Evolutionary conservation across 2,113 vertebrate species (phyloP), one percentile per base, ranked within the genome.

Genomic region (Oceanodroma tethys): DNA sequence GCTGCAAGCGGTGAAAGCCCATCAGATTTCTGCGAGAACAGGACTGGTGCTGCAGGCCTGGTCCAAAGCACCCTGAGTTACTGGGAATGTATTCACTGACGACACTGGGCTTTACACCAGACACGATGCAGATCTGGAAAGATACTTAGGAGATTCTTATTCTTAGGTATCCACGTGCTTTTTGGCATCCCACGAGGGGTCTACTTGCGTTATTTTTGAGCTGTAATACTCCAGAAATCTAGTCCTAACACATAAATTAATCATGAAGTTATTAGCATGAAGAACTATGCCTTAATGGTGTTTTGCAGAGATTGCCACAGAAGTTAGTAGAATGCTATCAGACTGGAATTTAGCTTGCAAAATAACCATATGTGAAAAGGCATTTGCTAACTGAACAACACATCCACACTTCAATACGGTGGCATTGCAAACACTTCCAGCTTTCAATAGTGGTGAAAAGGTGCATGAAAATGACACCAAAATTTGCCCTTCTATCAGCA

Each of bases 291-390:
- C 50, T 25, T 47, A 15, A 7, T 0, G 14, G 23, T 12, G 7
- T 48, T 63, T 29, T 48, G 60, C 30, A 36, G 36, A 40, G 27
- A 55, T 40, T 34, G 42, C 47, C 59, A 40, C 8, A 26, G 43
- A 52, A 30, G 26, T 36, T 43, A 20, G 45, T 5, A 43, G 53
- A 45, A 56, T 0, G 3, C 10, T 36, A 5, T 9, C 3, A 71
- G 12, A 30, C 13, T 4, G 10, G 20, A 29, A 58, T 47, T 81
- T 36, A 32, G 45, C 42, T 42, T 40, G 30, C 70, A 52, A 43
- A 62, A 52, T 8, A 68, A 32, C 16, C 1, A 3, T 2, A n/a
- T 0, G 0, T 3, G 15, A 78, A 59, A 76, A 60, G 17, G 34
- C 20, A 23, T 45, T 72, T 78, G 25, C 42, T 30, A 30, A 40